A percentile compares a stretch with the other conserved stretches of the same genome.
phyloP scores from a whole-genome alignment of 1,140 invertebrate species.

The Anagrus nilaparvatae region DNA sequence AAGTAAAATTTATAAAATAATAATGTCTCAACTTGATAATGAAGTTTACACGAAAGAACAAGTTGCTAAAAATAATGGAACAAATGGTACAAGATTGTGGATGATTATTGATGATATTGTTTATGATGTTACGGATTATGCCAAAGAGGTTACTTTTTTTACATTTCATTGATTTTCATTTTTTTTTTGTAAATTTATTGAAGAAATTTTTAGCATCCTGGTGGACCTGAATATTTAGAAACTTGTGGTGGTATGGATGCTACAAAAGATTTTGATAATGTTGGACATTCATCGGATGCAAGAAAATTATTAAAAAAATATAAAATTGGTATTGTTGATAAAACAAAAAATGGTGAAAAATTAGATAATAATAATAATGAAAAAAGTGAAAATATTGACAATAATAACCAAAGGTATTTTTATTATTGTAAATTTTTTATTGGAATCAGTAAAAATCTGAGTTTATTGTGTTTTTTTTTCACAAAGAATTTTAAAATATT shows the following conservation, averaged over 20 bases:
- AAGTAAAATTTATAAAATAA: too few relatives aligned
- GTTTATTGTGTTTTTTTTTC: too few relatives aligned
- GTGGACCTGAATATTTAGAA: constrained; percentile 47
- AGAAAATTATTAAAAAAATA: constrained; percentile 44
- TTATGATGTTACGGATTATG: constrained; percentile 55
- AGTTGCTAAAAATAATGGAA: constrained; percentile 46
- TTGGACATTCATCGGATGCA: constrained; percentile 55
- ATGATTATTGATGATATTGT: constrained; percentile 52
- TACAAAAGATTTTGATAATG: constrained; percentile 51
- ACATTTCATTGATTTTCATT: constrained; percentile 1
- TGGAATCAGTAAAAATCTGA: too few relatives aligned
- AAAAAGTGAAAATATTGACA: too few relatives aligned
- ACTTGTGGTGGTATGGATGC: constrained; percentile 56
- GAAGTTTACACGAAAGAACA: constrained; percentile 32
- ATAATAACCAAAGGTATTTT: too few relatives aligned
- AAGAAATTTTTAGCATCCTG: constrained; percentile 49
- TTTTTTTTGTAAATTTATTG: neutral
- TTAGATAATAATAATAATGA: too few relatives aligned
- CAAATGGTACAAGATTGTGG: constrained; percentile 44
- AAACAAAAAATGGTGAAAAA: constrained; percentile 34
- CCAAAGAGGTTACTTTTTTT: constrained; percentile 37
- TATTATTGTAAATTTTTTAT: too few relatives aligned
- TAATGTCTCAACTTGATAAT: too few relatives aligned
- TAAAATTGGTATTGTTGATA: constrained; percentile 54
- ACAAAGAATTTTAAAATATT: too few relatives aligned